Percentiles rank a stretch among this genome's conserved stretches.
Evolutionary conservation across 2,888 invertebrate species (phyloP).

Genomic region (Scrobipalpa costella): DNA sequence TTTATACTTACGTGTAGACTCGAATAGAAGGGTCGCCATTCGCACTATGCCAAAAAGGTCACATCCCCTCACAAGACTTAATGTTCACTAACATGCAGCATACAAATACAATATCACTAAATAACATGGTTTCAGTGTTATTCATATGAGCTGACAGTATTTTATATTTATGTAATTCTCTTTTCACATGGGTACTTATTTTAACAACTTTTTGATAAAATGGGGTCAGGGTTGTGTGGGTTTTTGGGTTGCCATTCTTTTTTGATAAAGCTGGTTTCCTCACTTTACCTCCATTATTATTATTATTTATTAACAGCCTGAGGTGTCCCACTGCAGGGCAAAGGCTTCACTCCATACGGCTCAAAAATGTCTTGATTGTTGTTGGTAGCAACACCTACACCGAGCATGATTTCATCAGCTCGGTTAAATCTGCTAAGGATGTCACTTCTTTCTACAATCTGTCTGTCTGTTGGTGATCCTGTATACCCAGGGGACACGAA

Average conservation of each 20-base stretch:
- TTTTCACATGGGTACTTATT: background rate
- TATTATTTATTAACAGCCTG: too few species aligned
- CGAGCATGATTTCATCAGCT: background rate
- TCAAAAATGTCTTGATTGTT: background rate
- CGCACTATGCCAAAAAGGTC: too few species aligned
- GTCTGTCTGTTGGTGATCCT: background rate
- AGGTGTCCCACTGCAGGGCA: too few species aligned
- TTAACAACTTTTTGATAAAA: background rate
- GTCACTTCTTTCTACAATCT: background rate
- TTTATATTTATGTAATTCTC: background rate
- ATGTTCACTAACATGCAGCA: background rate
- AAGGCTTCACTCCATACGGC: background rate
- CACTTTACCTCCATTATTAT: too few species aligned
- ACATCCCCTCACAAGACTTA: background rate
- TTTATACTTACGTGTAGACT: too few species aligned
- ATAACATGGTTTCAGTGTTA: background rate
- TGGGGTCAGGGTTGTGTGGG: background rate
- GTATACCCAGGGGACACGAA: background rate
- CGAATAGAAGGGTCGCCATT: too few species aligned
- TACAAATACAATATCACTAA: background rate
- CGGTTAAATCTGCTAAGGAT: background rate
- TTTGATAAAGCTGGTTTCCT: background rate
- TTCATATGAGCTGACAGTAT: background rate
- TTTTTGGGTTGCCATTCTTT: background rate
- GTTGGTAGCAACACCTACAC: background rate